phyloP scores from a whole-genome alignment of 2,113 vertebrate species.

The Potamarius usumacintae region DNA sequence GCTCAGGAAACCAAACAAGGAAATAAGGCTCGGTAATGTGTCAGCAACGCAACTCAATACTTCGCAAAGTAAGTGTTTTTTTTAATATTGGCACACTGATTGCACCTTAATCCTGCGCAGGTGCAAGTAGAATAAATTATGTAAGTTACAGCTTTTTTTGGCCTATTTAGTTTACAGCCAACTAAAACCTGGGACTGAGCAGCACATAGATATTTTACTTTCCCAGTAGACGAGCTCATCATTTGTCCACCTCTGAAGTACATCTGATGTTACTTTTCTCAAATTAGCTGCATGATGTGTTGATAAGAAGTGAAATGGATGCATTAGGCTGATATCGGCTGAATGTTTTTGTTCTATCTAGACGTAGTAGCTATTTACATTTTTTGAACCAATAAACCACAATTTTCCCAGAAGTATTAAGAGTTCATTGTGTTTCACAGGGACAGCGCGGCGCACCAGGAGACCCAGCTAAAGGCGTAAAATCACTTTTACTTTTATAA shows the following conservation, averaged over 20 bases:
- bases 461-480: conserved; percentile 84
- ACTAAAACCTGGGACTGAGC: background rate
- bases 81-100: too few species aligned
- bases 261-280: background rate
- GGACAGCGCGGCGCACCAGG: conserved; percentile 79
- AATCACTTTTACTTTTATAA: conserved; percentile 11
- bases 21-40: too few species aligned
- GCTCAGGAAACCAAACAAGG: too few species aligned
- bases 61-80: too few species aligned
- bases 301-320: background rate
- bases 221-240: background rate
- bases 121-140: too few species aligned
- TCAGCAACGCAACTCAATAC: too few species aligned
- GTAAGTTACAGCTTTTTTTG: background rate
- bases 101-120: too few species aligned
- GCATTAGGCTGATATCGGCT: background rate
- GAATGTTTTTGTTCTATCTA: background rate
- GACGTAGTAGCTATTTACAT: background rate
- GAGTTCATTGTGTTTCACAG: conserved; percentile 53
- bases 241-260: background rate
- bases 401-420: background rate
- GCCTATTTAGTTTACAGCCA: background rate
- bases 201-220: background rate
- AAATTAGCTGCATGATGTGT: background rate
- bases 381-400: background rate